Conservation (phyloP, 2,113 vertebrate species). For the Pelecanoides urinatrix region DNA sequence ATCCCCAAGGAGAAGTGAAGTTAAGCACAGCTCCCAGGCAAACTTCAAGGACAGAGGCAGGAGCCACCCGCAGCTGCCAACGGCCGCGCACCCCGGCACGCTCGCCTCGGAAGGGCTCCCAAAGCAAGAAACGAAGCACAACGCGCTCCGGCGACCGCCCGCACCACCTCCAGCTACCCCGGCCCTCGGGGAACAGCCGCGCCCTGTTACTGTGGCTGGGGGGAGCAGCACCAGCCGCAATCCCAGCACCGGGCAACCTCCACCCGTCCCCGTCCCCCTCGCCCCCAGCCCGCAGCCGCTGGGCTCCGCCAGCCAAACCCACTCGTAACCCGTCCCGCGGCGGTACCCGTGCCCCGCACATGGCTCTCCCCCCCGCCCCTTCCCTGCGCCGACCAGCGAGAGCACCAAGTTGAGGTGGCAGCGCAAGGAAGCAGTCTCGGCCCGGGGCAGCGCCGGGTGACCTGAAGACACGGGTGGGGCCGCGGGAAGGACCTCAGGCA, state of each 20-base stretch:
- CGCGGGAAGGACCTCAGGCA: not conserved
- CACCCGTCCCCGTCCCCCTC: too few species aligned
- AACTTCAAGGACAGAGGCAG: conserved; percentile 21
- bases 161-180: not conserved
- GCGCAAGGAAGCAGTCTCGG: not conserved
- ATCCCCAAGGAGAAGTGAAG: not conserved
- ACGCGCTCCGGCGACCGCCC: rapidly evolving
- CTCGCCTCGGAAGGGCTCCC: not conserved
- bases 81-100: not conserved
- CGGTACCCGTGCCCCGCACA: too few species aligned
- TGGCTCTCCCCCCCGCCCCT: too few species aligned
- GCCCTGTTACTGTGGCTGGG: too few species aligned
- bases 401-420: not conserved
- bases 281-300: not conserved
- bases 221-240: not conserved
- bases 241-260: too few species aligned
- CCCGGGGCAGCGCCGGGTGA: too few species aligned
- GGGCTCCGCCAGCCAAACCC: not conserved
- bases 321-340: not conserved
- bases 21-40: not conserved
- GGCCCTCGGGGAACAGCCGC: too few species aligned
- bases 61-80: too few species aligned
- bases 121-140: not conserved
- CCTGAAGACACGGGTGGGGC: not conserved
- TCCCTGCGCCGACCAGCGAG: too few species aligned